These are phyloP conservation scores for Agonopterix heracliana DNA, from an alignment of 2,888 invertebrate species.

Conservation along the genomic window DNA sequence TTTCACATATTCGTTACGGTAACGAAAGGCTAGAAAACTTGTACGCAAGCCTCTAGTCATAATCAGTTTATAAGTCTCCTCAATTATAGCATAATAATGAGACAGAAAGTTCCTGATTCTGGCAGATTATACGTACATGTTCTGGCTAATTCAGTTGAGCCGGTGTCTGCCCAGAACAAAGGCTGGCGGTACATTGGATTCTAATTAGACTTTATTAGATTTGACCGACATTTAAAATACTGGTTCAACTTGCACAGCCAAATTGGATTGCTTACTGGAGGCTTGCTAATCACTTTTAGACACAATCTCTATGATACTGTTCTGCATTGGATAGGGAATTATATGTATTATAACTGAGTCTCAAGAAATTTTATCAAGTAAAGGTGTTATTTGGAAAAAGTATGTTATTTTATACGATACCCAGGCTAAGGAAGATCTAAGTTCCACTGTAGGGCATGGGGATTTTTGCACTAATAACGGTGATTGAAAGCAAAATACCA, in stretches of 20 bases:
- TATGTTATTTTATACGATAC: too few species aligned
- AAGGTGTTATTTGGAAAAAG: too few species aligned
- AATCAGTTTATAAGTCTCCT: background rate
- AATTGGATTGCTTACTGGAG: constrained; percentile 51
- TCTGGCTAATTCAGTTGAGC: constrained; percentile 41
- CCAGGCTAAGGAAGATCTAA: too few species aligned
- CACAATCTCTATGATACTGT: constrained; percentile 8
- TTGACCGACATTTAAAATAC: constrained; percentile 65
- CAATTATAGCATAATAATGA: constrained; percentile 33
- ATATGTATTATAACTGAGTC: background rate
- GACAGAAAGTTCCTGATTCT: constrained; percentile 37
- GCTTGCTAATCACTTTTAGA: constrained; percentile 2
- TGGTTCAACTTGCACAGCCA: constrained; percentile 46
- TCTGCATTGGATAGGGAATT: background rate
- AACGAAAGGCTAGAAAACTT: too few species aligned
- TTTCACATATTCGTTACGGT: too few species aligned
- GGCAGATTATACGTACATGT: constrained; percentile 41
- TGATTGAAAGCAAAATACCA: too few species aligned
- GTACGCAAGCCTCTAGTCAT: too few species aligned
- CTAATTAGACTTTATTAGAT: constrained; percentile 66
- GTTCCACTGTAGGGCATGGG: too few species aligned
- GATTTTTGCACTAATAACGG: too few species aligned
- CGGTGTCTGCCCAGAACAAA: constrained; percentile 31
- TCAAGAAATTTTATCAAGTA: too few species aligned
- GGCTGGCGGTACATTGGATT: constrained; percentile 45